Base-by-base conservation (phyloP, 2,888 invertebrate species). In the Marronus borbonicus region DNA sequence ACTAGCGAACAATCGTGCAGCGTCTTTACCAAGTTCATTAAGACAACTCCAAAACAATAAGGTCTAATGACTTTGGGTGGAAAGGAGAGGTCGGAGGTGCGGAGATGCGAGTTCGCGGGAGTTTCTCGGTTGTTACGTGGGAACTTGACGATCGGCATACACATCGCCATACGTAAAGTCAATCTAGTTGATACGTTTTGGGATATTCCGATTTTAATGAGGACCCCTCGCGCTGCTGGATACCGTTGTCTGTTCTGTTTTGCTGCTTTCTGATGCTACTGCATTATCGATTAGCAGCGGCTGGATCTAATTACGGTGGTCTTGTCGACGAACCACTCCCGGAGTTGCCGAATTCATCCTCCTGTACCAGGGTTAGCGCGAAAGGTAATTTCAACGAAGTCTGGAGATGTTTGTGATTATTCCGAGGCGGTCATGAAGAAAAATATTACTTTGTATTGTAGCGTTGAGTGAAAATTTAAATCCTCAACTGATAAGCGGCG, bases 151-250 rank as follows among this genome's bases (percentile, higher is more conserved):
- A 12, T 44, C 44, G 44, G 10, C 8, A 12, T 44, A 44, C 44
- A 44, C 44, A 44, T 44, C 44, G 44, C 44, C 44, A 12, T 44
- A 44, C 52, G 17, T 17, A 17, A 17, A 52, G 52, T 52, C 52
- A 52, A 52, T 52, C 65, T 31, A 31, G 2, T 65, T 65, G 65
- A 65, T 65, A 65, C 44, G 65, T 49, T 28, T 14, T 50, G 44
- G 68, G 68, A 68, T 49, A 49, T 68, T 49, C 50, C 50, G 14
- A 50, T 68, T 68, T 68, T 68, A 68, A 68, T 68, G 68, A 68
- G 20, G 49, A 49, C 39, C 44, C 10, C 8, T 20, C 7, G 12
- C 7, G 24, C n/a, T 24, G 20, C 68, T 20, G 10, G 49, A 1
- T 49, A 44, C 31, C 49, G 49, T 20, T 39, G 28, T 17, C 44